These are phyloP conservation scores for Calameuta pallipes DNA, from an alignment of 2,888 invertebrate genomes.

Conservation along the genomic window DNA sequence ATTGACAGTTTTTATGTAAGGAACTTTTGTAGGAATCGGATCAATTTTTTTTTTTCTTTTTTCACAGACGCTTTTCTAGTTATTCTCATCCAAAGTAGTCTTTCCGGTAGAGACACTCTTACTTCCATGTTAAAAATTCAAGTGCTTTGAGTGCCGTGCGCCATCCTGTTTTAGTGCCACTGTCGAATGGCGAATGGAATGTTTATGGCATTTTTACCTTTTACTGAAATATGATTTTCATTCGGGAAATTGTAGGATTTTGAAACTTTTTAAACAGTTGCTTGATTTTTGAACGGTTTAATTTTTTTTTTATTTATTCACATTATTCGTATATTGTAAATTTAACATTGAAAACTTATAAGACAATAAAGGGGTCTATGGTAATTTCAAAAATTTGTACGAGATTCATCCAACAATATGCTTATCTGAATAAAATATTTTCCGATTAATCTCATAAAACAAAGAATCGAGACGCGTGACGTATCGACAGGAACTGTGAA, in stretches of 20 bases:
- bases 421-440: not conserved
- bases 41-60: not conserved
- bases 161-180: not conserved
- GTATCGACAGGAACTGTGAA: slow-evolving; percentile 7
- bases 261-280: not conserved
- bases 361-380: not conserved
- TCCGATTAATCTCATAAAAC: not conserved
- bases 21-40: no score
- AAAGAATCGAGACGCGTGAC: not conserved
- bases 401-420: not conserved
- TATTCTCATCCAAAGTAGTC: slow-evolving; percentile 14
- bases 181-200: not conserved
- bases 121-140: slow-evolving; percentile 7
- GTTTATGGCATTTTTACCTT: not conserved
- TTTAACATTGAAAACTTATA: not conserved
- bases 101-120: slow-evolving; percentile 13
- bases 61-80: slow-evolving; percentile 1
- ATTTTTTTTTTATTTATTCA: not conserved
- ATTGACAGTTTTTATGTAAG: not conserved
- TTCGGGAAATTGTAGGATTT: not conserved
- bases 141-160: not conserved
- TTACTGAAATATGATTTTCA: not conserved
- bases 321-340: not conserved
- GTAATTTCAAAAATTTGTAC: not conserved
- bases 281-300: not conserved